Percentiles rank a stretch among this genome's conserved stretches.
These are phyloP conservation scores for Otolemur garnettii DNA, from an alignment of 2,113 vertebrate genomes.

Conservation along the genomic window DNA sequence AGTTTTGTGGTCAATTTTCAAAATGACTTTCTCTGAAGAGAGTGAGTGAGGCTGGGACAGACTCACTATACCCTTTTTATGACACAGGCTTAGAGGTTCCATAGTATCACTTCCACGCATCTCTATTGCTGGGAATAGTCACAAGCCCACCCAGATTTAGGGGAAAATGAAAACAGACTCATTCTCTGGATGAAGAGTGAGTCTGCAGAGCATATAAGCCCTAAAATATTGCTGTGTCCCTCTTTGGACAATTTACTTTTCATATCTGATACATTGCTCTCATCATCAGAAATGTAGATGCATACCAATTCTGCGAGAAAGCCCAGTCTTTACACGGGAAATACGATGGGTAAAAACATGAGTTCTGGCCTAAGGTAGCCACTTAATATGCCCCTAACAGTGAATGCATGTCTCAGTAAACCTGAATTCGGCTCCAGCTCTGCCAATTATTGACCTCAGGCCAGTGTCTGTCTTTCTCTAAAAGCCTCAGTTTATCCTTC, in stretches of 20 bases:
- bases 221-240: not conserved
- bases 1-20: not conserved
- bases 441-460: not conserved
- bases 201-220: not conserved
- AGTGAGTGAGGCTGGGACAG: not conserved
- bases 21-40: not conserved
- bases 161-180: not conserved
- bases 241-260: not conserved
- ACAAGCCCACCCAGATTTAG: not conserved
- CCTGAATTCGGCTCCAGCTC: not conserved
- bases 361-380: not conserved
- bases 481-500: not conserved
- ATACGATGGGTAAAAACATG: not conserved
- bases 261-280: not conserved
- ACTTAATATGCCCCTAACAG: not conserved
- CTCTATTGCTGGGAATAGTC: not conserved
- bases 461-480: not conserved
- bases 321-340: not conserved
- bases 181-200: not conserved
- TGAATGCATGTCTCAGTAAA: not conserved
- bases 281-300: conserved; percentile 13
- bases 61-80: not conserved
- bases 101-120: not conserved
- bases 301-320: not conserved
- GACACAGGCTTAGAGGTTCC: not conserved